Evolutionary conservation across 2,888 invertebrate genomes (phyloP).

Genomic region (Petrophora chlorosata): DNA sequence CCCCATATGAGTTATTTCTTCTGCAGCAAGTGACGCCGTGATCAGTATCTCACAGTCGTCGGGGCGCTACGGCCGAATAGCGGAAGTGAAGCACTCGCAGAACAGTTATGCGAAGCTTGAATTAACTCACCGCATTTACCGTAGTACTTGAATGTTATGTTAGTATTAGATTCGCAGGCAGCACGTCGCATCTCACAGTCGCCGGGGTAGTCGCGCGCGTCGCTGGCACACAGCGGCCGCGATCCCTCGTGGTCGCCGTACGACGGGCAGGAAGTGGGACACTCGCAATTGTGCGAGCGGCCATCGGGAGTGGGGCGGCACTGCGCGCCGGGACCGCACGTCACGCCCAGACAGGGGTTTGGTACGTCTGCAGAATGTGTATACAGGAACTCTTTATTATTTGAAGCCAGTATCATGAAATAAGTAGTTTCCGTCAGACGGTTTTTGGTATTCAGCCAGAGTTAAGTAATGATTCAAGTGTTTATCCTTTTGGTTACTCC

Average conservation of each 20-base stretch:
- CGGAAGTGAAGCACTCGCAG: no score
- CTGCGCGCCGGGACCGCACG: conserved; percentile 91
- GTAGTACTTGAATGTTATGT: conserved; percentile 91
- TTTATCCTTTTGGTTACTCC: no score
- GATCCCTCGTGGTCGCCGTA: conserved; percentile 93
- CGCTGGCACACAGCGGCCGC: conserved; percentile 91
- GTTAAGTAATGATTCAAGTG: no score
- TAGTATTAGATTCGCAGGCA: conserved; percentile 89
- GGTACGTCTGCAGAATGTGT: conserved; percentile 66
- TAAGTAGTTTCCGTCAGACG: no score
- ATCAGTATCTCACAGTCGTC: no score
- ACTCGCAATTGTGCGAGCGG: conserved; percentile 89
- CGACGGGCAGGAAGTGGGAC: conserved; percentile 90
- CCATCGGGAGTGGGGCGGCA: conserved; percentile 89
- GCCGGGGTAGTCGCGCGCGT: conserved; percentile 92
- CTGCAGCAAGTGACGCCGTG: no score
- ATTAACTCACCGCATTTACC: conserved; percentile 92
- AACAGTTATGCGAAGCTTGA: neutral
- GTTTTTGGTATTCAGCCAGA: no score
- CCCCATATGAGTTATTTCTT: no score
- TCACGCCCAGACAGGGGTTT: conserved; percentile 90
- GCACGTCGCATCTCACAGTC: conserved; percentile 92
- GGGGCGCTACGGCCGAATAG: no score
- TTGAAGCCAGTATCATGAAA: no score
- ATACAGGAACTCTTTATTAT: neutral